Conservation (phyloP, 1,140 invertebrate species). For the Homarus americanus region DNA sequence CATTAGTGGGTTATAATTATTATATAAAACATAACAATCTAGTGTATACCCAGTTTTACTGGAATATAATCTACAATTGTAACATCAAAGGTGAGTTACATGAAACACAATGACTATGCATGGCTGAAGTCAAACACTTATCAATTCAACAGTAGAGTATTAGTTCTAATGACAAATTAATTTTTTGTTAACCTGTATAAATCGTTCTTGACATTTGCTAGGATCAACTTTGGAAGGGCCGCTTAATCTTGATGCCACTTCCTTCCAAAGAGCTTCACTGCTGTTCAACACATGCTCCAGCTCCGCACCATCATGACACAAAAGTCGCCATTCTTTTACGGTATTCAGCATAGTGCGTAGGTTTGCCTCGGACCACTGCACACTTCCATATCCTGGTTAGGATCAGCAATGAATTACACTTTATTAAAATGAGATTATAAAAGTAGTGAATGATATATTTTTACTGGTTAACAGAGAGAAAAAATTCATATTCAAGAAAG, state of each 20-base stretch:
- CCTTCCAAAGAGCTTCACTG: constrained; percentile 36
- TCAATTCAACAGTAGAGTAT: too few species aligned
- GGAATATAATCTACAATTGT: not conserved
- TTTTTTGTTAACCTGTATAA: constrained; percentile 28
- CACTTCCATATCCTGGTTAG: constrained; percentile 38
- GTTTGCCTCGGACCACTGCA: constrained; percentile 50
- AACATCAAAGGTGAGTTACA: too few species aligned
- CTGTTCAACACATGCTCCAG: constrained; percentile 5
- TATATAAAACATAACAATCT: too few species aligned
- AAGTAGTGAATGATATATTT: too few species aligned
- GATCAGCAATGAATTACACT: too few species aligned
- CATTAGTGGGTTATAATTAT: too few species aligned
- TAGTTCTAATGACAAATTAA: constrained; percentile 9
- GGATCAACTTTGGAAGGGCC: constrained; percentile 43
- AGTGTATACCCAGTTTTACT: too few species aligned
- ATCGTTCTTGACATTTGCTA: constrained; percentile 48
- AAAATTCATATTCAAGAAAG: too few species aligned
- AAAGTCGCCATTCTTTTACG: constrained; percentile 42
- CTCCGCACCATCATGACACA: constrained; percentile 55
- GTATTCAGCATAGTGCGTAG: constrained; percentile 24
- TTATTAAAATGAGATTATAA: too few species aligned
- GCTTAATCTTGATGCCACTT: constrained; percentile 43
- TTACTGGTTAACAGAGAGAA: too few species aligned
- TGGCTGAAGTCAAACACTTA: too few species aligned
- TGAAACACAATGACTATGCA: not conserved